Evolutionary conservation across 2,113 vertebrate genomes (phyloP).

Genomic region (Psettodes erumei): DNA sequence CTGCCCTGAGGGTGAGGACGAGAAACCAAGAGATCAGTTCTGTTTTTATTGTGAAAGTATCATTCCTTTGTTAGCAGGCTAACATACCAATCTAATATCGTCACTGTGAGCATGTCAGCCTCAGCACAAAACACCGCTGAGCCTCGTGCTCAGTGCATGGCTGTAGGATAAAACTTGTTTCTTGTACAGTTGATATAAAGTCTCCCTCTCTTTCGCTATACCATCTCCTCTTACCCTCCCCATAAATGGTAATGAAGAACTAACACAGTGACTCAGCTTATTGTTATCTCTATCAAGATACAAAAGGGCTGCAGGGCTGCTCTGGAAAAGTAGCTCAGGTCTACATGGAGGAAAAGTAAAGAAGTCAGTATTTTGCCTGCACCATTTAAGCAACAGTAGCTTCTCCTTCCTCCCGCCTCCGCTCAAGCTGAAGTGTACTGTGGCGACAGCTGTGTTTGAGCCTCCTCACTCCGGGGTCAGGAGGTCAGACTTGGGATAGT

Average conservation of each 20-base stretch:
- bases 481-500: constrained; percentile 62
- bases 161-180: background rate
- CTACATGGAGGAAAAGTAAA: background rate
- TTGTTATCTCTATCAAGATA: background rate
- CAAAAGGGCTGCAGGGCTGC: background rate
- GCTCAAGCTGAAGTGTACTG: constrained; percentile 1
- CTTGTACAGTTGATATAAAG: background rate
- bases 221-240: background rate
- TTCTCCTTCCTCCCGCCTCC: background rate
- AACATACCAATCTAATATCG: too few relatives aligned
- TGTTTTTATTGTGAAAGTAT: background rate
- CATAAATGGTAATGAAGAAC: background rate
- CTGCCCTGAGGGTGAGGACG: constrained; percentile 85
- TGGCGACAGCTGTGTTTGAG: constrained; percentile 83
- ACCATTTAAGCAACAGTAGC: constrained; percentile 1
- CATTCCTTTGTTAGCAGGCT: too few relatives aligned
- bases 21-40: background rate
- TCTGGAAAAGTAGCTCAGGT: background rate
- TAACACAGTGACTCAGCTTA: constrained; percentile 12
- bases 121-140: too few relatives aligned
- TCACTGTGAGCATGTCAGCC: background rate
- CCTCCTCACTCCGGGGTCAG: constrained; percentile 42
- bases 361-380: background rate
- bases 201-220: background rate
- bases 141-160: background rate